A percentile compares a stretch with the other conserved stretches of the same genome.
phyloP scores from a whole-genome alignment of 2,888 invertebrate genomes.

The Habroteleia sp. region DNA sequence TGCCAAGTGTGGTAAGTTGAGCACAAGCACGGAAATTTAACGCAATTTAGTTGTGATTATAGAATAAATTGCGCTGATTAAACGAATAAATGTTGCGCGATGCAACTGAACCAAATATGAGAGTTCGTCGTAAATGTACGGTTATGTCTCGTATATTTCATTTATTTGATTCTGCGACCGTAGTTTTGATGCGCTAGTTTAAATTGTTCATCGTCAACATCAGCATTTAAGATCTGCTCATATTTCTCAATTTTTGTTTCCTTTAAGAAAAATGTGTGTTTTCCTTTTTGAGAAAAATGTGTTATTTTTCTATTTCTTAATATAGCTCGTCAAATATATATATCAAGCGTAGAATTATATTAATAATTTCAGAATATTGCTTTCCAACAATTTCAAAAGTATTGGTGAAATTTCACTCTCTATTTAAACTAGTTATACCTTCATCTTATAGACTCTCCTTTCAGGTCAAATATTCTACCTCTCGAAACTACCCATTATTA shows the following conservation, averaged over 20 bases:
- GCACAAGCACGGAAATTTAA: conserved; percentile 34
- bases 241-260: too few relatives aligned
- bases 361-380: too few relatives aligned
- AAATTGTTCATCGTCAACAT: background rate
- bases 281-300: too few relatives aligned
- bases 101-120: conserved; percentile 8
- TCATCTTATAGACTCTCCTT: too few relatives aligned
- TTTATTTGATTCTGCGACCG: conserved; percentile 16
- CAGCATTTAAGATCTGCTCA: too few relatives aligned
- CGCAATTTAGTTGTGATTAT: conserved; percentile 50
- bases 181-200: background rate
- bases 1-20: conserved; percentile 15
- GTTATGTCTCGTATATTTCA: conserved; percentile 34
- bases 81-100: conserved; percentile 40
- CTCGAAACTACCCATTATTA: conserved; percentile 76
- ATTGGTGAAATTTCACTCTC: too few relatives aligned
- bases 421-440: too few relatives aligned
- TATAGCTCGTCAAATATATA: too few relatives aligned
- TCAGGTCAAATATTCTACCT: conserved; percentile 64
- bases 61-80: conserved; percentile 42
- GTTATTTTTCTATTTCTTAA: too few relatives aligned
- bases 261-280: too few relatives aligned
- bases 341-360: too few relatives aligned
- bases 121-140: conserved; percentile 23
- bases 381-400: background rate